Conservation (phyloP, 1,140 invertebrate species). For the Ceratosolen solmsi region DNA sequence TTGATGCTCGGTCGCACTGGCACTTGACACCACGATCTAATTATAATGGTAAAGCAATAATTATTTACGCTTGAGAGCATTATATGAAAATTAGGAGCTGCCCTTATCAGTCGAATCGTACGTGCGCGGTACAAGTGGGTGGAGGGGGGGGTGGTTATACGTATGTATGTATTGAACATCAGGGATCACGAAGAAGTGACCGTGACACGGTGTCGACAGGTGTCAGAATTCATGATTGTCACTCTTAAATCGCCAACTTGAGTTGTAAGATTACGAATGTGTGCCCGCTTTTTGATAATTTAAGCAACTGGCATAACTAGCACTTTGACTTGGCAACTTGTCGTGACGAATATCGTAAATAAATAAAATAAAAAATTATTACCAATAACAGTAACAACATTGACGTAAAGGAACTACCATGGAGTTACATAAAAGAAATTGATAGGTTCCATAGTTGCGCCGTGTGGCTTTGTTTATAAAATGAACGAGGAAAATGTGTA, state of each 20-base stretch:
- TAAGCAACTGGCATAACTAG: too few relatives aligned
- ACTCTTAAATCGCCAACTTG: too few relatives aligned
- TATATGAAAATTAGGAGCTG: not conserved
- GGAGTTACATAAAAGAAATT: not conserved
- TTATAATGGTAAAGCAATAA: conserved; percentile 13
- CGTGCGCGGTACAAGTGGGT: not conserved
- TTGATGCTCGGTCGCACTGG: not conserved
- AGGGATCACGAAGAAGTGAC: not conserved
- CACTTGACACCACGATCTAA: not conserved
- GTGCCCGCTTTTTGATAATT: not conserved
- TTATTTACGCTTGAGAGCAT: not conserved
- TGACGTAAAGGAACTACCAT: not conserved
- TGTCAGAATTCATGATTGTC: not conserved
- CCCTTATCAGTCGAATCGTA: not conserved
- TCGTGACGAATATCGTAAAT: too few relatives aligned
- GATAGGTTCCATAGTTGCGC: not conserved
- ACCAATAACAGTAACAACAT: not conserved
- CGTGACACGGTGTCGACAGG: not conserved
- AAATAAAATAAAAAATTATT: too few relatives aligned
- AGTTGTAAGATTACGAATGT: not conserved
- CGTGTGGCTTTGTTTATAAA: not conserved
- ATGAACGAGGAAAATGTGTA: not conserved
- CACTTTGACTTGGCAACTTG: too few relatives aligned
- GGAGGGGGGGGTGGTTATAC: too few relatives aligned
- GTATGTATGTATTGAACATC: too few relatives aligned